Base-by-base conservation (phyloP, 2,797 vertebrate genomes). In the Parambassis ranga region DNA sequence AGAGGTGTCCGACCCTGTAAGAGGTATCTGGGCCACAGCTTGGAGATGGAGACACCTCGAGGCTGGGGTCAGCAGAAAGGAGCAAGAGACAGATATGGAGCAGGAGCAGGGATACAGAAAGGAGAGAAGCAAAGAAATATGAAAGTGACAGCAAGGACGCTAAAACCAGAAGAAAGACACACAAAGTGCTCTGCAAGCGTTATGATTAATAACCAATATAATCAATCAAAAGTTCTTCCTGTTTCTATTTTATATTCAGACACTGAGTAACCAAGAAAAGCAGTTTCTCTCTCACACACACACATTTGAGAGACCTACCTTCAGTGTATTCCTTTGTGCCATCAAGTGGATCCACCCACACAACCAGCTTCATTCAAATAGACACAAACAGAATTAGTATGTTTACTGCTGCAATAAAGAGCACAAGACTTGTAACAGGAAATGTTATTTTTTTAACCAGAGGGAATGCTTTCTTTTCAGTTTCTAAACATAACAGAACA, bases 281-380 rank as follows among this genome's bases (percentile, higher is more conserved):
- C n/a, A n/a, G n/a, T n/a, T n/a, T n/a, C n/a, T n/a, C n/a, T n/a
- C n/a, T n/a, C 11, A 39, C 4, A n/a, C 13, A 53, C 4, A 32
- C 11, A 14, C 7, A 31, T 41, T 14, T 11, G 9, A 28, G 15
- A 3, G 43, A 20, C 80, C 77, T 73, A 98, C 97, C 98, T 96
- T 99, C 98, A 13, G 97, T 98, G 59, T 96, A 99, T 77, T 99
- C 97, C 84, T 99, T 98, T 49, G 98, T 99, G 52, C 97, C 97
- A 78, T 99, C 98, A 28, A 99, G 89, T 36, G 98, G 98, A 83
- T 99, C 98, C 4, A 99, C 96, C 98, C 98, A 99, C 61, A 99
- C 95, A 32, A 99, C 96, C 11, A 99, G 90, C 97, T 99, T 73
- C 39, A 80, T 36, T 33, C 42, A 69, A 15, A 75, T 11, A 69